Conservation (phyloP, 1,140 invertebrate genomes). For the Drosophila burlai region DNA sequence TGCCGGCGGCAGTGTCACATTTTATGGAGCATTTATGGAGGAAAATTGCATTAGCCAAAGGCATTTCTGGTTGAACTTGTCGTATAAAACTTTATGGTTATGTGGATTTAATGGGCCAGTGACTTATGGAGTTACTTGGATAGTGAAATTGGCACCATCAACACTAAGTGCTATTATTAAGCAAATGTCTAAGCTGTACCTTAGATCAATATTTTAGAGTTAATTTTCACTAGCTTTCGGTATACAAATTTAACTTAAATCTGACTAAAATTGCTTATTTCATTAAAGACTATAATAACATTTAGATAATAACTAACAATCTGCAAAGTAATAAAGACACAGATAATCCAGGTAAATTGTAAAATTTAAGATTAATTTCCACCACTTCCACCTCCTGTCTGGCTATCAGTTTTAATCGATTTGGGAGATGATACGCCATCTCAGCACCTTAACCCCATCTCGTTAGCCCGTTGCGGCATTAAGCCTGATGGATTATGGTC, state of each 20-base stretch:
- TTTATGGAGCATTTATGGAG: conserved; percentile 25
- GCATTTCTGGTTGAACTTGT: conserved; percentile 10
- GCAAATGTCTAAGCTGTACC: background rate
- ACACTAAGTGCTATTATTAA: background rate
- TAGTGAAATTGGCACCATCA: background rate
- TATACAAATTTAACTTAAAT: too few relatives aligned
- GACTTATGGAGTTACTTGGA: background rate
- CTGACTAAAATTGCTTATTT: too few relatives aligned
- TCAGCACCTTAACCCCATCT: conserved; percentile 31
- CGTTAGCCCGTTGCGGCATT: conserved; percentile 12
- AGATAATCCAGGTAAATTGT: background rate
- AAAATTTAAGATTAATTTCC: background rate
- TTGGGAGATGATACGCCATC: conserved; percentile 17
- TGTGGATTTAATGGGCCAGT: background rate
- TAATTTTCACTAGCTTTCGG: too few relatives aligned
- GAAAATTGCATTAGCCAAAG: conserved; percentile 6
- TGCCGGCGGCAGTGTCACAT: conserved; percentile 43
- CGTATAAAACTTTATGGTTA: background rate
- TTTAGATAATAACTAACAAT: too few relatives aligned
- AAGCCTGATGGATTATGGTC: conserved; percentile 53
- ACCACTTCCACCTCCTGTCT: background rate
- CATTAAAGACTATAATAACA: too few relatives aligned
- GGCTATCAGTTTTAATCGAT: conserved; percentile 19
- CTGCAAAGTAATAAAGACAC: background rate
- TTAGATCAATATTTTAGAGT: too few relatives aligned